phyloP scores from a whole-genome alignment of 2,888 invertebrate genomes.

The Lochmaea capreae region DNA sequence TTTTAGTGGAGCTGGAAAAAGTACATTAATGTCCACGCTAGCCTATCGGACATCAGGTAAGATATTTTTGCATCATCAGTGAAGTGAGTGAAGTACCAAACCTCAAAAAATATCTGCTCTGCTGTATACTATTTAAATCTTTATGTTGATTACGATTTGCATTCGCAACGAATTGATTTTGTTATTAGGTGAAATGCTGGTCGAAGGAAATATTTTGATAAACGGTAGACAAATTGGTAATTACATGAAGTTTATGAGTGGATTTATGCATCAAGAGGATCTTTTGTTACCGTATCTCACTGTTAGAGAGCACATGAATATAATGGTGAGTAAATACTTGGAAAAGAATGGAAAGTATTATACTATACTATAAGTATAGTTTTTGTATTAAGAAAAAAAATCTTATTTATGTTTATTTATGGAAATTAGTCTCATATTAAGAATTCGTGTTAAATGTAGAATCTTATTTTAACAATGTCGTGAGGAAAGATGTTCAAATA shows the following conservation, averaged over 20 bases:
- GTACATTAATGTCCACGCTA: slow-evolving; percentile 86
- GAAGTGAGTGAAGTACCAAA: too few relatives aligned
- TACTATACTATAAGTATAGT: background rate
- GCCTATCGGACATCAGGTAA: slow-evolving; percentile 82
- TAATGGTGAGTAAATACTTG: slow-evolving; percentile 75
- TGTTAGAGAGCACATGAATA: slow-evolving; percentile 86
- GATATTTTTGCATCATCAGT: slow-evolving; percentile 35
- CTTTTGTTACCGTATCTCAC: slow-evolving; percentile 88
- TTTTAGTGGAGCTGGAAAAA: slow-evolving; percentile 89
- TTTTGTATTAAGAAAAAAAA: background rate
- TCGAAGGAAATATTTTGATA: slow-evolving; percentile 84
- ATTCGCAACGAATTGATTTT: background rate
- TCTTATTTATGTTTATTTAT: too few relatives aligned
- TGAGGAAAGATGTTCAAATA: too few relatives aligned
- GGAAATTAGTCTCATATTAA: too few relatives aligned
- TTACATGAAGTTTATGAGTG: slow-evolving; percentile 84
- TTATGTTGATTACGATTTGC: background rate
- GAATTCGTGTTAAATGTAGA: too few relatives aligned
- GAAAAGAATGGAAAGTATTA: background rate
- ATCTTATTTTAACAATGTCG: too few relatives aligned
- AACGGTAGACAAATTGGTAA: slow-evolving; percentile 79
- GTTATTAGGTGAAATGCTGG: slow-evolving; percentile 71
- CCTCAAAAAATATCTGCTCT: background rate
- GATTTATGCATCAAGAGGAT: slow-evolving; percentile 94
- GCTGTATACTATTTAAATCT: background rate